Percentiles rank a stretch among this genome's conserved stretches.
phyloP scores from a whole-genome alignment of 2,113 vertebrate genomes.

The Malurus cyaneus region DNA sequence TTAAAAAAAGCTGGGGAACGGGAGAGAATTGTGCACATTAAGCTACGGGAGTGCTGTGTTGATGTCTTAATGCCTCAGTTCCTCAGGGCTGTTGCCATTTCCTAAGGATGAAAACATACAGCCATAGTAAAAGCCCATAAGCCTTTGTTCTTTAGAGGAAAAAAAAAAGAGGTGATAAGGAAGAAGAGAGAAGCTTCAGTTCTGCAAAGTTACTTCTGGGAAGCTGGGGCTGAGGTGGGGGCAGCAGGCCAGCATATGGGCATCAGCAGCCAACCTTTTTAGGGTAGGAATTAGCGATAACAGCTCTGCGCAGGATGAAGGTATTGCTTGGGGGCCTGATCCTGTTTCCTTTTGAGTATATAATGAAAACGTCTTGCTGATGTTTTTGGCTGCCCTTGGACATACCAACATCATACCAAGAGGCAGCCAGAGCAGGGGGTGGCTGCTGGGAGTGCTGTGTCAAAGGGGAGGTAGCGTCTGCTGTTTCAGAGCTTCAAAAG shows the following conservation, averaged over 20 bases:
- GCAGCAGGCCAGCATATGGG: background rate
- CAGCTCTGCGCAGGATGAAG: background rate
- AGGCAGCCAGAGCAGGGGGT: background rate
- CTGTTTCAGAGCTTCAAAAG: background rate
- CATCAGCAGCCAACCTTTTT: background rate
- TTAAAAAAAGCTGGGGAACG: slow-evolving; percentile 8
- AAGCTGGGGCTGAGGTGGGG: background rate
- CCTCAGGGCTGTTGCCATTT: background rate
- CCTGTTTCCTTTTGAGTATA: background rate
- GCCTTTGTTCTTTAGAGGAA: background rate
- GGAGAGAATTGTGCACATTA: background rate
- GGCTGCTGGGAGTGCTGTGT: background rate
- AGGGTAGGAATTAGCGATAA: background rate
- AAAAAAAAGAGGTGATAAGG: background rate
- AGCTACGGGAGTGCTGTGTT: background rate
- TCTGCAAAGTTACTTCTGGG: background rate
- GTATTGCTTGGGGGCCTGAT: background rate
- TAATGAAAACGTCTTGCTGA: background rate
- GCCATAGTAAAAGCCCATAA: background rate
- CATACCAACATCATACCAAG: background rate
- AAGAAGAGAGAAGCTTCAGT: background rate
- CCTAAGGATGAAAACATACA: background rate
- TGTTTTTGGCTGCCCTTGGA: background rate
- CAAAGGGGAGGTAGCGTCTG: background rate
- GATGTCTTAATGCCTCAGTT: slow-evolving; percentile 26